Conservation (phyloP, 2,797 vertebrate genomes). For the Meriones psammophilus region DNA sequence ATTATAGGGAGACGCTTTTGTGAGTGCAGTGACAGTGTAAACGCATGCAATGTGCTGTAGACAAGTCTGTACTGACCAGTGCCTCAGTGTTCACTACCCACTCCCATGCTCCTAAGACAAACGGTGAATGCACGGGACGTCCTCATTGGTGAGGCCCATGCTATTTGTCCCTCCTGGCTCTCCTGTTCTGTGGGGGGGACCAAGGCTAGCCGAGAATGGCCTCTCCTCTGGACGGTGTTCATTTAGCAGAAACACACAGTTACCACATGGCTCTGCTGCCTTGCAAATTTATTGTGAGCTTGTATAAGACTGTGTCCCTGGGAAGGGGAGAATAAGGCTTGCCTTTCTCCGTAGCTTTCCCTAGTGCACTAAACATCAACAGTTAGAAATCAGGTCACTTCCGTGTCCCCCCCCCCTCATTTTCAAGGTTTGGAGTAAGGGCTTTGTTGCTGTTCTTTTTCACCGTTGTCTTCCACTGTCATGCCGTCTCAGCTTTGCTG, state of each 20-base stretch:
- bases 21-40: constrained; percentile 32
- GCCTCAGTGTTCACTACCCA: background rate
- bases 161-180: background rate
- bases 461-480: background rate
- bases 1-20: background rate
- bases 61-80: background rate
- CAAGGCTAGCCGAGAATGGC: background rate
- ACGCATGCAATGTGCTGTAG: background rate
- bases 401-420: background rate
- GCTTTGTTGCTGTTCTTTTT: background rate
- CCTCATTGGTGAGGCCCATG: background rate
- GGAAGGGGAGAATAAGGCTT: background rate
- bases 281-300: background rate
- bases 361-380: constrained; percentile 3
- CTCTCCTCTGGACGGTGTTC: background rate
- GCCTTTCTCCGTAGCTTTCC: background rate
- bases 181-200: background rate
- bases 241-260: background rate
- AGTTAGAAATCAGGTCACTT: constrained; percentile 37
- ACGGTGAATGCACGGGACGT: background rate
- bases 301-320: background rate
- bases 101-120: constrained; percentile 19
- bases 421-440: constrained; percentile 47
- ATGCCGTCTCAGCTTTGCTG: constrained; percentile 28
- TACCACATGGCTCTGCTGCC: background rate